Percentiles rank a stretch among this genome's conserved stretches.
phyloP scores from a whole-genome alignment of 2,113 vertebrate genomes.

The Tyrannus savana region DNA sequence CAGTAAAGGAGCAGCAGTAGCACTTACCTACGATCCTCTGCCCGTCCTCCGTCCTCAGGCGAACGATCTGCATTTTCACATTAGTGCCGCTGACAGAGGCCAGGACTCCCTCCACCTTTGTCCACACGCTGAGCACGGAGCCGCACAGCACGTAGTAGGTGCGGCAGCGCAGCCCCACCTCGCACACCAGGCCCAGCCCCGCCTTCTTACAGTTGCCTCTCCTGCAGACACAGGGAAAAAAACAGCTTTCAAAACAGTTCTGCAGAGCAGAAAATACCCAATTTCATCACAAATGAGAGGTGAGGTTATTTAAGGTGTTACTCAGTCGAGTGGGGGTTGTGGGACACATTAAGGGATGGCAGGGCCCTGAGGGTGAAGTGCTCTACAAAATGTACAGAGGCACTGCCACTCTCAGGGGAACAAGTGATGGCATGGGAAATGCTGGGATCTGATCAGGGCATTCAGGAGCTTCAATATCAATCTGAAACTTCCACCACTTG shows the following conservation, averaged over 20 bases:
- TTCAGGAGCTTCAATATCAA: background rate
- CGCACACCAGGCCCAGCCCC: conserved; percentile 91
- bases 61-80: conserved; percentile 97
- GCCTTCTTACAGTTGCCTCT: conserved; percentile 98
- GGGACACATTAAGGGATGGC: background rate
- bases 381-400: background rate
- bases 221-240: conserved; percentile 66
- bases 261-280: rapidly evolving
- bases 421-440: background rate
- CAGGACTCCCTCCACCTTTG: conserved; percentile 94
- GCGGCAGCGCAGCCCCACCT: conserved; percentile 92
- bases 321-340: background rate
- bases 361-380: background rate
- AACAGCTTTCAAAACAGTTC: background rate
- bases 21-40: conserved; percentile 94
- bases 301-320: rapidly evolving
- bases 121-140: conserved; percentile 97
- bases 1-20: background rate
- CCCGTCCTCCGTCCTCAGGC: conserved; percentile 92
- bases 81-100: conserved; percentile 94
- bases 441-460: background rate
- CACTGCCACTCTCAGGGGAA: background rate
- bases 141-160: conserved; percentile 94
- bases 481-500: background rate
- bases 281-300: background rate